phyloP scores from a whole-genome alignment of 2,888 invertebrate species.

The Nephrotoma flavescens region DNA sequence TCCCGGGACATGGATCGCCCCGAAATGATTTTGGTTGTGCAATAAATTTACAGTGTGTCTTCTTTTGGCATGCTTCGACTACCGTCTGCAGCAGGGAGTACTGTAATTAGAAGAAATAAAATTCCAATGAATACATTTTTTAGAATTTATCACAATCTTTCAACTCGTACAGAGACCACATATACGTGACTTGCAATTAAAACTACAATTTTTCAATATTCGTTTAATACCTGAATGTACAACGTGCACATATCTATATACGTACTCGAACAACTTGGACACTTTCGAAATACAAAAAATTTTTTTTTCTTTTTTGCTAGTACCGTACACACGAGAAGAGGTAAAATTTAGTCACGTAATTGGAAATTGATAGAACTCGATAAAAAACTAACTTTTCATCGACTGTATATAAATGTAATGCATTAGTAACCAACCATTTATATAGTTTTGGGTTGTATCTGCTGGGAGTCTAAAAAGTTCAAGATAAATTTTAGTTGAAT shows the following conservation, averaged over 20 bases:
- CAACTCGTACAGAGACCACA: not conserved
- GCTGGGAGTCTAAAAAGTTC: not conserved
- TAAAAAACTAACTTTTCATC: not conserved
- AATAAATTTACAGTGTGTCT: constrained; percentile 78
- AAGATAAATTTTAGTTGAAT: not conserved
- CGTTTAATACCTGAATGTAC: not conserved
- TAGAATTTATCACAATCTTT: not conserved
- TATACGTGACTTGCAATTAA: not conserved
- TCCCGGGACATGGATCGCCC: constrained; percentile 83
- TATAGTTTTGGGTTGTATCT: not conserved
- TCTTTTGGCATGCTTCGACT: constrained; percentile 87
- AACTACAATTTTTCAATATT: not conserved
- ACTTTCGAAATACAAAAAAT: not conserved
- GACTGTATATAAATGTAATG: not conserved
- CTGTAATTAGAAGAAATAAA: constrained; percentile 32
- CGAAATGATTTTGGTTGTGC: constrained; percentile 78
- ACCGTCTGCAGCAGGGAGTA: constrained; percentile 88
- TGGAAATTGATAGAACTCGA: not conserved
- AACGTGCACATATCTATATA: not conserved
- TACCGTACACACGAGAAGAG: not conserved
- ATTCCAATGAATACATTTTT: not conserved
- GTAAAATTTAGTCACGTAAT: not conserved
- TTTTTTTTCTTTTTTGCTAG: not conserved
- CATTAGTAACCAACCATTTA: too few species aligned
- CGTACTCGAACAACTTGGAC: not conserved